Evolutionary conservation across 2,797 vertebrate species (phyloP), one percentile per base, ranked within the genome.

Genomic region (Coregonus ussuriensis): DNA sequence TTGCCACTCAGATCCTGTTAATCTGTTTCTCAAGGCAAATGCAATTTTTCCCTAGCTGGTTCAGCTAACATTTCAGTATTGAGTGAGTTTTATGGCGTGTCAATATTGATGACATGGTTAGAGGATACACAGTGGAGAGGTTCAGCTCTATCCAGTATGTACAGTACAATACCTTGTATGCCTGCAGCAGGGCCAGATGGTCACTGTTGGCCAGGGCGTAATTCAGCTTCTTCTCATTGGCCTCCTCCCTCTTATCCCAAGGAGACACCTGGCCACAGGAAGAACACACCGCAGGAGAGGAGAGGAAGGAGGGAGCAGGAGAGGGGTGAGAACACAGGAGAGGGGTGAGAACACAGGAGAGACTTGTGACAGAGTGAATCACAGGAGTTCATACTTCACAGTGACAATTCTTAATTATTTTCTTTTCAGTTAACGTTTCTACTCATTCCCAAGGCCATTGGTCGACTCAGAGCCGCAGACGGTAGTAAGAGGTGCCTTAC

Each of bases 171-270:
- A 97, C 98, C 94, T 98, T 98, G 81, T 99, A 99, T 0, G 98
- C 98, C 88, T 95, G 95, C 11, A 99, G 90, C 84, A 99, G 92
- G 81, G 98, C 96, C 78, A 99, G 89, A 89, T 98, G 98, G 89
- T 99, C 98, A 2, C 98, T 99, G 84, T 94, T 98, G 71, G 94
- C 97, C 47, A 97, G 81, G 31, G 97, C 96, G 91, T 98, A 99
- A 79, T 93, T 94, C 81, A 95, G 76, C 89, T 99, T 99, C 91
- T 95, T 98, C 85, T 96, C 94, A 85, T 96, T 98, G 68, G 98
- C 98, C 88, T 97, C 97, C 72, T 99, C 96, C 79, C 96, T 95
- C 87, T 97, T 99, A 92, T 99, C 97, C 98, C 98, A 99, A 0
- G 98, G 98, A 86, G 97, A 98, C 75, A 99, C 95, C 98, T 99